Percentiles rank a stretch among this genome's conserved stretches.
Evolutionary conservation across 2,113 vertebrate genomes (phyloP).

Genomic region (Gavia stellata): DNA sequence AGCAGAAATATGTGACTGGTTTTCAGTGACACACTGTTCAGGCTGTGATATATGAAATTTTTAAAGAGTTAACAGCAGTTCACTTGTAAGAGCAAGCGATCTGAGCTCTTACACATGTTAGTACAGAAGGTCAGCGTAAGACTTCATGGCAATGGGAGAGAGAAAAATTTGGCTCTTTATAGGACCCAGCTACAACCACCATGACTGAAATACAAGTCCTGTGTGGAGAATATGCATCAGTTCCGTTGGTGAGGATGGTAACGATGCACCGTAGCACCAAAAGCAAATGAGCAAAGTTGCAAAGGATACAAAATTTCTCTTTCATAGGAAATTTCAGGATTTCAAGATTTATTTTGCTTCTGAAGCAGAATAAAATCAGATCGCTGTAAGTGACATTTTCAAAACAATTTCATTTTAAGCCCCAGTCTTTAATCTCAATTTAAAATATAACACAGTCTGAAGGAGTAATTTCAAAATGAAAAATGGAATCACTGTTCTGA

Average conservation of each 20-base stretch:
- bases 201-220: not conserved
- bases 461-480: conserved; percentile 40
- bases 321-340: not conserved
- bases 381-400: not conserved
- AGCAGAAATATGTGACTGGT: not conserved
- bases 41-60: not conserved
- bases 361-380: not conserved
- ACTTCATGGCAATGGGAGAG: not conserved
- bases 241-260: not conserved
- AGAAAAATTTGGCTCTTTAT: not conserved
- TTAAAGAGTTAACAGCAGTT: not conserved
- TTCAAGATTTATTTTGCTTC: not conserved
- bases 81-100: not conserved
- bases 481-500: conserved; percentile 5
- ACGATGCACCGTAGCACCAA: not conserved
- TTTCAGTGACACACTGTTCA: not conserved
- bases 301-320: not conserved
- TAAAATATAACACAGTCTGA: conserved; percentile 24
- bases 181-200: not conserved
- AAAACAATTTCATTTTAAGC: conserved; percentile 7
- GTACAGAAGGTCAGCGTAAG: not conserved
- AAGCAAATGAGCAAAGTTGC: not conserved
- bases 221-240: not conserved
- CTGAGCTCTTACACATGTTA: not conserved
- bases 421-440: conserved; percentile 11